Evolutionary conservation across 2,113 vertebrate genomes (phyloP), one percentile per base, ranked within the genome.

Genomic region (Psammodynastes pulverulentus): DNA sequence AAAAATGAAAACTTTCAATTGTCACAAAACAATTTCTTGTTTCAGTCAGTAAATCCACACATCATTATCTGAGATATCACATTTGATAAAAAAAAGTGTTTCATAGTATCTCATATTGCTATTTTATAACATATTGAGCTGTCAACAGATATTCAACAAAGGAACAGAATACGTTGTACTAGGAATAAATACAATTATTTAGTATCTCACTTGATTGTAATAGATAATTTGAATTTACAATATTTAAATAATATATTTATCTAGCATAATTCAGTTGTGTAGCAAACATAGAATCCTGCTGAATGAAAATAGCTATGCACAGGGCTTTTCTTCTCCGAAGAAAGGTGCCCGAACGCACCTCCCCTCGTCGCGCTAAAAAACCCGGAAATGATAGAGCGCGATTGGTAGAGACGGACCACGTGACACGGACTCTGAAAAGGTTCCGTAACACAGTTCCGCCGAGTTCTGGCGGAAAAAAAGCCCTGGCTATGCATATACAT

Each of bases 181-280:
- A 85, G 88, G 15, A 17, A 84, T 15, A 6, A 93, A 93, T 93
- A 51, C 89, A 51, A 67, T 91, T 91, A 79, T 94, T 85, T 92
- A 24, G 23, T 89, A 84, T 2, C 7, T 86, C 13, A 0, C 54
- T 88, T 58, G 49, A 93, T 92, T 90, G 84, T 93, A 0, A 26
- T 90, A 53, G 52, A 92, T 91, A 88, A 92, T 91, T 92, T 89
- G 3, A 67, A 7, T 62, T 93, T 89, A 1, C 90, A 5, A 46
- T 53, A 52, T 87, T 89, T 79, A 48, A 79, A 4, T 93, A 45
- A 34, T 90, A 17, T n/a, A 23, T 86, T 93, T 91, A 62, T 12
- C 5, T 88, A 45, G 72, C 45, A 23, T 89, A 23, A 29, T 92
- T 56, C 90, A 48, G 84, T 26, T 88, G 0, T 90, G 54, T 49